Base-by-base conservation (phyloP, 2,797 vertebrate species). In the Ceryle rudis region DNA sequence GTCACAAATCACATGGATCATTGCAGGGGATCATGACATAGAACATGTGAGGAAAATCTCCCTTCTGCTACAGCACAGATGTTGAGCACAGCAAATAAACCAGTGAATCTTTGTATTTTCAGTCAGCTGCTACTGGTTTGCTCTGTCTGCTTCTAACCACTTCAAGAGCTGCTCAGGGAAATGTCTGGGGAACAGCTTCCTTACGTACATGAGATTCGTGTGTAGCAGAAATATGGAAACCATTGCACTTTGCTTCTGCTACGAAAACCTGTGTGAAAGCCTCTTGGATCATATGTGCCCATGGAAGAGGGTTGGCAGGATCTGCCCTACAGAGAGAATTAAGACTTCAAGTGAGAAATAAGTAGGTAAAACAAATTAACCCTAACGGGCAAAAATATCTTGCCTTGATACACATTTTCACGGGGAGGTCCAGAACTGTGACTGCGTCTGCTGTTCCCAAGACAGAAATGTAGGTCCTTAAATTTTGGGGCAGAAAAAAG, bases 311-410 rank as follows among this genome's bases (percentile, higher is more conserved):
- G 74, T 14, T 87, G 72, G 72, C 88, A 95, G 86, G 71, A 90
- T 85, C 49, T 69, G 61, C 72, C 37, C 57, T 80, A 92, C 69
- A 83, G 78, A 85, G 10, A 89, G 90, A 95, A 93, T 90, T 93
- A 94, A 90, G 86, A 67, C 39, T 80, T 87, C 3, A 12, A 74
- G 54, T 80, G 57, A 94, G 86, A 92, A 93, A 55, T 87, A 87
- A 81, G 81, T 33, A 92, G 71, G 65, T 91, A 91, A 93, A 95
- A 58, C 67, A 95, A 97, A 93, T 91, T 93, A 93, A 94, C 71
- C 54, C 0, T 1, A 89, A 92, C 92, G 83, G 74, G 84, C 37
- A 89, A 77, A 95, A 87, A 82, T 77, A 78, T 44, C 39, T 58
- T 92, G 75, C 29, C 67, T 92, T 85, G 41, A 89, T 90, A 65